phyloP scores from a whole-genome alignment of 2,797 vertebrate genomes.

The Sebastes cheni region DNA sequence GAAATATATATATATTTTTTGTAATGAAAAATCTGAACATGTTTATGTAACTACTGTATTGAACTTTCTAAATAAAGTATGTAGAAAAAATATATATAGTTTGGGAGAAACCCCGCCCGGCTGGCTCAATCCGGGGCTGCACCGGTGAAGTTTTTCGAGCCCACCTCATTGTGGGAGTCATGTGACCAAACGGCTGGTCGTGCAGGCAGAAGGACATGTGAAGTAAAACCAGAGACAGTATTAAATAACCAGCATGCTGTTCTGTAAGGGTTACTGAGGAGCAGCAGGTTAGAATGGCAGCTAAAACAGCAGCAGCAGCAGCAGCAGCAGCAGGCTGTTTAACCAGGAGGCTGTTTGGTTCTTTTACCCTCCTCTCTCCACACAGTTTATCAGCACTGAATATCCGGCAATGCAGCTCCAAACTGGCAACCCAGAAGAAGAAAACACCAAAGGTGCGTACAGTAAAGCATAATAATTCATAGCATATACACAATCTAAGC shows the following conservation, averaged over 20 bases:
- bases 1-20: too few relatives aligned
- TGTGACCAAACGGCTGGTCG: constrained; percentile 15
- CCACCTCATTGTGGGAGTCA: neutral
- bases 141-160: neutral
- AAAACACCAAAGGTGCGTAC: constrained; percentile 46
- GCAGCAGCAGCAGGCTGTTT: constrained; percentile 1
- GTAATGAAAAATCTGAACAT: too few relatives aligned
- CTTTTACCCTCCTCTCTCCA: neutral
- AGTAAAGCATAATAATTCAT: rapidly evolving
- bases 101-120: constrained; percentile 1
- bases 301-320: neutral
- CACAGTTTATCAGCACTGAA: neutral
- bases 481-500: neutral
- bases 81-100: too few relatives aligned
- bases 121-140: neutral
- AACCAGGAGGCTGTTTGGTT: constrained; percentile 23
- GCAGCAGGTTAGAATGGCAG: constrained; percentile 17
- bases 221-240: rapidly evolving
- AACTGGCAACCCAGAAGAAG: constrained; percentile 2
- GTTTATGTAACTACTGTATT: rapidly evolving
- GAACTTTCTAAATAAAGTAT: too few relatives aligned
- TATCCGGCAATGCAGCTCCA: constrained; percentile 38
- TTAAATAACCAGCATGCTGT: rapidly evolving
- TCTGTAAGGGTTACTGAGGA: rapidly evolving
- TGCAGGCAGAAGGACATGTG: constrained; percentile 5